Base-by-base conservation (phyloP, 2,888 invertebrate species). In the Isotomurus palustris region DNA sequence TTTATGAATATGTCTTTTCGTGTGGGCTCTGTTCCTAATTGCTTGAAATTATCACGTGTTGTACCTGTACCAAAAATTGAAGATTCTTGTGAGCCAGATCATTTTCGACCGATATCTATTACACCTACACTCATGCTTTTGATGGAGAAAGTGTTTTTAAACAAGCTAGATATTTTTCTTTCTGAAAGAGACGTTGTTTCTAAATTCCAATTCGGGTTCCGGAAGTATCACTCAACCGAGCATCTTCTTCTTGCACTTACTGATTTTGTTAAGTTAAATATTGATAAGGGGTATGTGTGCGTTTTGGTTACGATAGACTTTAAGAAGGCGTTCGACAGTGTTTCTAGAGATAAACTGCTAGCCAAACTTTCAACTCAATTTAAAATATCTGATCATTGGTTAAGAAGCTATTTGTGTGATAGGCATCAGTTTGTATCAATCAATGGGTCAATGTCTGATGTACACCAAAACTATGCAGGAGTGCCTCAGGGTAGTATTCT, bases 351-450 rank as follows among this genome's bases (percentile, higher is more conserved):
- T 19, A 28, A 40, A 40, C 14, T 60, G 21, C 38, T 60, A n/a
- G 3, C n/a, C 1, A 60, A 60, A 19, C 27, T 47, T 14, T 17
- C 28, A 38, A 27, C 17, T 8, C 1, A 21, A 19, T 59, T 38
- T 55, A 17, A 17, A 2, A 52, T 59, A 1, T 40, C 40, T 8
- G 52, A 44, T 28, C 17, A 32, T 17, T 59, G 59, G 59, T n/a
- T 55, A 3, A 22, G 22, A 14, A 24, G 21, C 22, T 58, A 54
- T 21, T 35, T 58, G 12, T 5, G 14, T 10, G 29, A 51, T 19
- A 38, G 60, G 21, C 3, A 5, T 2, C 61, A 61, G 17, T 61
- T 27, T 55, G 58, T 61, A 1, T n/a, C 52, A 21, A n/a, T 41
- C 2, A 22, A 27, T 6, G 6, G 25, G 5, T 32, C 10, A 24